Percentiles rank a stretch among this genome's conserved stretches.
phyloP scores from a whole-genome alignment of 37 sponge, comb jelly and placozoan genomes.

The Beroe ovata region DNA sequence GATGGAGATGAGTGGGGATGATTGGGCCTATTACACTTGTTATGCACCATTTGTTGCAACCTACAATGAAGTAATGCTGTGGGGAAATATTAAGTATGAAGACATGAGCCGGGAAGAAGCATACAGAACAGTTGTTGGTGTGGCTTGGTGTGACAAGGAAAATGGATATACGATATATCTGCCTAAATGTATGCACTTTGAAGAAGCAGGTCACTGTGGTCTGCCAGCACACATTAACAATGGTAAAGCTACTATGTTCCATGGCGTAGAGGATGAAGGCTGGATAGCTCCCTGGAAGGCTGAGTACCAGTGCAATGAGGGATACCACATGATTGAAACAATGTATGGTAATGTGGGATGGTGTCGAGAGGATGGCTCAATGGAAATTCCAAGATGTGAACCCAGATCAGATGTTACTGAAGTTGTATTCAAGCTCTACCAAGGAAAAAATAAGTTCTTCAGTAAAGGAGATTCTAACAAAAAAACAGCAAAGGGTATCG shows the following conservation, averaged over 20 bases:
- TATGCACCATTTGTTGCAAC: not conserved
- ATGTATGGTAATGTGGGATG: not conserved
- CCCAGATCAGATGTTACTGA: not conserved
- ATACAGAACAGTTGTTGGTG: not conserved
- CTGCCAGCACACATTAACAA: not conserved
- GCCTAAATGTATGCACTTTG: not conserved
- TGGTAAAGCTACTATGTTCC: constrained; percentile 5
- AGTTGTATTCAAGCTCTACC: constrained; percentile 12
- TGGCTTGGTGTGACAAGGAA: not conserved
- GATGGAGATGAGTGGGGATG: not conserved
- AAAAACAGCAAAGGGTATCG: not conserved
- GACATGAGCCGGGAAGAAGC: not conserved
- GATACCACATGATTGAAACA: constrained; percentile 9
- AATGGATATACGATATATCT: not conserved
- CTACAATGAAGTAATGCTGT: not conserved
- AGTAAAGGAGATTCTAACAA: not conserved
- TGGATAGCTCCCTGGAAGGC: not conserved
- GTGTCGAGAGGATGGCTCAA: constrained; percentile 37
- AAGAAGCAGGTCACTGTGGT: constrained; percentile 1
- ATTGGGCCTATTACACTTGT: not conserved
- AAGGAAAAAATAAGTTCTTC: not conserved
- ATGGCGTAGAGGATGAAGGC: not conserved
- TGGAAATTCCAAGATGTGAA: constrained; percentile 10
- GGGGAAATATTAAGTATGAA: not conserved
- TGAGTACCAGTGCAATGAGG: constrained; percentile 45